phyloP scores from a whole-genome alignment of 2,113 vertebrate species.

The Cisticola juncidis region DNA sequence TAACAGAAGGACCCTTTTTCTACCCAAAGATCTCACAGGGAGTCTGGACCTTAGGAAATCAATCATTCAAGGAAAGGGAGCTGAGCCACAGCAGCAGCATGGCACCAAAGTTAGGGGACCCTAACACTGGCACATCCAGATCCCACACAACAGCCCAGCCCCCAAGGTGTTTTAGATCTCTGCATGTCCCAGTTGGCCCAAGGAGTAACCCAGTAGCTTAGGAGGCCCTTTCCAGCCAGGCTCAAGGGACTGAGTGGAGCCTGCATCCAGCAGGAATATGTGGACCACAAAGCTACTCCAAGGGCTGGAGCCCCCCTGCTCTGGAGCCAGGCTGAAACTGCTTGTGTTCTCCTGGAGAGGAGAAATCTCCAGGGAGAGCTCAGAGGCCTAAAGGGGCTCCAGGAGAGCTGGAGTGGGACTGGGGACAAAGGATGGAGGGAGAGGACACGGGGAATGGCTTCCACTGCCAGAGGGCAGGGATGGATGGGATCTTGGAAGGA shows the following conservation, averaged over 20 bases:
- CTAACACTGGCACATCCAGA: too few relatives aligned
- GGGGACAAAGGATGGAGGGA: rapidly evolving
- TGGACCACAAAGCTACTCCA: neutral
- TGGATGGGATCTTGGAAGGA: neutral
- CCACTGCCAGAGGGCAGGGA: neutral
- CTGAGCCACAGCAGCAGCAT: neutral
- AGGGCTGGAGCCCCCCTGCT: neutral
- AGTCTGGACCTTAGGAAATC: too few relatives aligned
- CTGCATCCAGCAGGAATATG: neutral
- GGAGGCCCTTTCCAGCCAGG: neutral
- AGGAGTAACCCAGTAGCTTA: neutral
- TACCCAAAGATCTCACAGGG: neutral
- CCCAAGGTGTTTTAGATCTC: neutral
- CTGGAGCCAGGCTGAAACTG: neutral
- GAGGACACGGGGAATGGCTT: neutral
- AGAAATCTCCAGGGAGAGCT: neutral
- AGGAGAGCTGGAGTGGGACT: neutral
- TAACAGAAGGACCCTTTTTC: neutral
- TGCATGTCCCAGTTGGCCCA: neutral
- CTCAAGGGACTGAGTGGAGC: neutral
- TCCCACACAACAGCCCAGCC: too few relatives aligned
- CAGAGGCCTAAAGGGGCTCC: neutral
- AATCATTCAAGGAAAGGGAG: neutral
- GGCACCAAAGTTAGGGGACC: neutral
- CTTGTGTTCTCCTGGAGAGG: neutral